Evolutionary conservation across 2,113 vertebrate species (phyloP).

Genomic region (Lepus americanus): DNA sequence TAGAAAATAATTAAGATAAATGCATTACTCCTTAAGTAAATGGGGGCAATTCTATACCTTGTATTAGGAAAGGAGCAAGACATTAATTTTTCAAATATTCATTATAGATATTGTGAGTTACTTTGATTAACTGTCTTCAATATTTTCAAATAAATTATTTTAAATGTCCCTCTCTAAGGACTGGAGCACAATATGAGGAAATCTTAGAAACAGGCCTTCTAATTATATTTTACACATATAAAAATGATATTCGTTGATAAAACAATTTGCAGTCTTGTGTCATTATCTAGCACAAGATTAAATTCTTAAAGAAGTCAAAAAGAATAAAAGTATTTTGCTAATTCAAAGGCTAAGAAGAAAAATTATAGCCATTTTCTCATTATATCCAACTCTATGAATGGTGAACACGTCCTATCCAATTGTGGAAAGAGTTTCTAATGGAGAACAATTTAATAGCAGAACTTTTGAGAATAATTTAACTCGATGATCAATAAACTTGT

Average conservation of each 20-base stretch:
- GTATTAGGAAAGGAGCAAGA: not conserved
- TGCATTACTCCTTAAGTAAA: not conserved
- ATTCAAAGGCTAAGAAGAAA: slow-evolving; percentile 12
- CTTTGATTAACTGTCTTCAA: slow-evolving; percentile 28
- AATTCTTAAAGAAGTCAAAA: slow-evolving; percentile 13
- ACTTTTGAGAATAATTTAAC: not conserved
- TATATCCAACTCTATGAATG: not conserved
- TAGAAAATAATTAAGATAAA: not conserved
- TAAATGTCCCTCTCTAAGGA: not conserved
- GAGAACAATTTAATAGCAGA: not conserved
- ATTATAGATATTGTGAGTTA: not conserved
- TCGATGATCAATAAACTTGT: not conserved
- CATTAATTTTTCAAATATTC: not conserved
- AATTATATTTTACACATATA: slow-evolving; percentile 20
- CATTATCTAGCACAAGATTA: not conserved
- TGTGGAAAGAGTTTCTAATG: not conserved
- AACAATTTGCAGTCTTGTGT: not conserved
- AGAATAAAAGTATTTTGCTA: not conserved
- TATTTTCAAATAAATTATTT: slow-evolving; percentile 32
- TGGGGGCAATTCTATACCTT: not conserved
- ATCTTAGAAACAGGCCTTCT: not conserved
- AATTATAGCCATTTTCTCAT: not conserved
- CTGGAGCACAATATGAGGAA: not conserved
- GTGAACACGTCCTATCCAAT: not conserved
- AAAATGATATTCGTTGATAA: not conserved